Conservation (phyloP, 2,888 invertebrate genomes). For the Eupithecia subfuscata region DNA sequence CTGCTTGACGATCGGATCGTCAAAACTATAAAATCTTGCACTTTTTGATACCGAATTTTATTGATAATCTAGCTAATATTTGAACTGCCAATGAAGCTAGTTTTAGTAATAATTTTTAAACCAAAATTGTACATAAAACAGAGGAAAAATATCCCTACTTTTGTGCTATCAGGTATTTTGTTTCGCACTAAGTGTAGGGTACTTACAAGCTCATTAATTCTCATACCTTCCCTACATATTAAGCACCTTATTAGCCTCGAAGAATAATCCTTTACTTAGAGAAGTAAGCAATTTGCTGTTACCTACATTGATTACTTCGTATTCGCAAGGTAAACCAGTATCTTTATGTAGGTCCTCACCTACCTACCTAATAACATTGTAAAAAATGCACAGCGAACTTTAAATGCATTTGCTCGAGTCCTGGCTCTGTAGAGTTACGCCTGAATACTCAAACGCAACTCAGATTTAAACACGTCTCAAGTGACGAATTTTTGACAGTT, state of each 20-base stretch:
- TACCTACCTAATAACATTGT: not conserved
- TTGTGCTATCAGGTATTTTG: not conserved
- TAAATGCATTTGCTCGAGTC: not conserved
- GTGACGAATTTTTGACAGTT: no score
- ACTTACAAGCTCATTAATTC: not conserved
- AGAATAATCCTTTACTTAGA: not conserved
- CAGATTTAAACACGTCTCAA: no score
- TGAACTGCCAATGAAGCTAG: not conserved
- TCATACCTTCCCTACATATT: conserved; percentile 5
- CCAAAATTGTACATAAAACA: not conserved
- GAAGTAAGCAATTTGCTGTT: conserved; percentile 6
- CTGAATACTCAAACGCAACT: no score
- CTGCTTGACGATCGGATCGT: not conserved
- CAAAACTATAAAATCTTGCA: not conserved
- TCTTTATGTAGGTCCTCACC: not conserved
- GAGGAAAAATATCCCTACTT: not conserved
- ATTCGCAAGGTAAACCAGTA: conserved; percentile 32
- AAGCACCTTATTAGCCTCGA: conserved; percentile 10
- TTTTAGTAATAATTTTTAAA: not conserved
- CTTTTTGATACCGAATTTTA: not conserved
- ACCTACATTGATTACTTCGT: conserved; percentile 14
- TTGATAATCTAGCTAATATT: not conserved
- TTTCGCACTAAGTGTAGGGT: not conserved
- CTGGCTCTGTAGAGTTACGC: not conserved
- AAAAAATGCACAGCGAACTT: not conserved